Base-by-base conservation (phyloP, 2,888 invertebrate species). In the Diaperis boleti region DNA sequence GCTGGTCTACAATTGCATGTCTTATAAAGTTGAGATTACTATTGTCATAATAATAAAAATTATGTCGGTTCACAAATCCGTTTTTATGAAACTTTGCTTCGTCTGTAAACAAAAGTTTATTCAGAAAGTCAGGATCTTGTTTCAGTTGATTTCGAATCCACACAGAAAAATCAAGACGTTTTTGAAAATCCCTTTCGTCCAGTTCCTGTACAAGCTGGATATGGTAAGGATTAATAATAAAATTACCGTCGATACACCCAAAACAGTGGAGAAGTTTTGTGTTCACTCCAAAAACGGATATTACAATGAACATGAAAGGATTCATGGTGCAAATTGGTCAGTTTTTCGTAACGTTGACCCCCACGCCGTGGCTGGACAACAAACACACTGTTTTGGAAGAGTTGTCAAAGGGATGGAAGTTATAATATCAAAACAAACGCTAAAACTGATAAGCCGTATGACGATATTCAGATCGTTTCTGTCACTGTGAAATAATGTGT, bases 321-420 rank as follows among this genome's bases (percentile, higher is more conserved):
- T 98, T 92, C 75, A 92, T 92, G 88, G 86, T 92, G 33, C 92
- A 92, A 83, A 92, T 92, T 0, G 92, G 97, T 76, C 99, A 99
- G 84, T 99, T 99, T 85, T 99, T 99, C 81, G 92, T 99, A 72
- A 98, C 98, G 0, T 88, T 98, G 0, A 91, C 94, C 2, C 98
- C 98, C 8, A 96, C 97, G 89, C 96, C 98, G 0, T 99, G 98
- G 98, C 80, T 99, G 68, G 99, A 99, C 82, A 98, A 97, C 81
- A 99, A 99, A 81, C 99, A 99, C 80, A 99, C 98, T 0, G 94
- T 99, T 18, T 99, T 82, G 99, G 97, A 0, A 87, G 98, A 59
- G 95, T 98, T 5, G 87, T 88, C 1, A 93, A 94, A 79, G 98
- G 95, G 41, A 98, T 99, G 97, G 98, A 98, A 83, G 95, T 98